Base-by-base conservation (phyloP, 1,140 invertebrate genomes). In the Lepidurus packardi region DNA sequence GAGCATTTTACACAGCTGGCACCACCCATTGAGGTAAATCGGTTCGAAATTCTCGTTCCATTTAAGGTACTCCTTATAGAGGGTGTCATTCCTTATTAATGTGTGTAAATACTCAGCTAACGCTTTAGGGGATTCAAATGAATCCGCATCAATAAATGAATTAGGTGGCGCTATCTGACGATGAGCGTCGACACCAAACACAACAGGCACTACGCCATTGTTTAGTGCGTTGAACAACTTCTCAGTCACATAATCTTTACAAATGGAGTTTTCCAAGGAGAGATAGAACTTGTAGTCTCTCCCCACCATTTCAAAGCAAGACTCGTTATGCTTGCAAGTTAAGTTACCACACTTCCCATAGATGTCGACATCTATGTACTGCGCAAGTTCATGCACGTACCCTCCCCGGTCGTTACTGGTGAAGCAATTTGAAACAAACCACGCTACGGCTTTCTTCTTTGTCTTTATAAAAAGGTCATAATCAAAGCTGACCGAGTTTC, bases 351-450 rank as follows among this genome's bases (percentile, higher is more conserved):
- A 75, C 11, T 10, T 75, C 16, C 74, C 74, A 8, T 75, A 75
- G 11, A 75, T 75, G 41, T 75, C n/a, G 5, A 75, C 74, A n/a
- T 75, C 16, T n/a, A 75, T 84, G 76, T 84, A 83, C 78, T 85
- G 84, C 9, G 82, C 65, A 9, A 89, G 80, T 79, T 87, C 83
- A 53, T 81, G 79, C 0, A 86, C 87, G 80, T 85, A 88, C n/a
- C 81, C 77, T 80, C 86, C 82, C 45, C 88, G 81, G 4, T 83
- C 81, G 73, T 85, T 85, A 1, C 75, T 77, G 0, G 85, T 84
- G 9, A 80, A 78, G 81, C 88, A 89, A 81, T 89, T 88, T 65
- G 84, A 86, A 0, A 88, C 87, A 73, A 88, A 81, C 87, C 87
- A 88, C 13, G 84, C 84, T 6, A 84, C 83, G 16, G 80, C 10